Conservation (phyloP, 2,113 vertebrate genomes). For the Gallinago jamesoni region DNA sequence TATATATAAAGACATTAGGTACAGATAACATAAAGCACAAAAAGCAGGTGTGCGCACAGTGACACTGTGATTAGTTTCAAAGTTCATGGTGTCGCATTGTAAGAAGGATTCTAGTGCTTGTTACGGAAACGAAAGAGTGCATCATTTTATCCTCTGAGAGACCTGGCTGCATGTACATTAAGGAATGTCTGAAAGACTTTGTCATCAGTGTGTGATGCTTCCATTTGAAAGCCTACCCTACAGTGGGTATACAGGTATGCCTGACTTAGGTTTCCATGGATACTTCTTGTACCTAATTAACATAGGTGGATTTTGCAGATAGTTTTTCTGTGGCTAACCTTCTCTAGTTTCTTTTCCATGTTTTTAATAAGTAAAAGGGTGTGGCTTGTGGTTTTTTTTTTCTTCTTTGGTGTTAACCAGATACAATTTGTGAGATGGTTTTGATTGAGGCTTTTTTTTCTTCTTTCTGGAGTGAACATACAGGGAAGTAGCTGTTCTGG, state of each 20-base stretch:
- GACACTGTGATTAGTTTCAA: not conserved
- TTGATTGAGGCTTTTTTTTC: not conserved
- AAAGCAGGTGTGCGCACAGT: not conserved
- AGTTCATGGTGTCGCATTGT: not conserved
- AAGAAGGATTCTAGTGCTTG: not conserved
- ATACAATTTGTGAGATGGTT: not conserved
- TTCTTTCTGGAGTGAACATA: not conserved
- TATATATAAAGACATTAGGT: not conserved
- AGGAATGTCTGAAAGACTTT: not conserved
- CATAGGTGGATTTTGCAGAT: not conserved
- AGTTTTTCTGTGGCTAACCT: not conserved
- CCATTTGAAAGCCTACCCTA: not conserved
- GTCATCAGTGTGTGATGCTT: not conserved
- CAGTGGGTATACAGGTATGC: not conserved
- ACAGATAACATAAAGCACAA: not conserved
- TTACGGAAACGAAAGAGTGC: not conserved
- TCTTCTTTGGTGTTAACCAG: not conserved
- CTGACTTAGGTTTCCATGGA: slow-evolving; percentile 67
- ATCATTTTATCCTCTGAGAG: not conserved
- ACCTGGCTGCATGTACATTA: not conserved
- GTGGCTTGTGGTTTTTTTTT: not conserved
- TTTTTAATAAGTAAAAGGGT: not conserved
- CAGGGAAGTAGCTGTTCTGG: not conserved
- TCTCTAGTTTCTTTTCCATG: not conserved
- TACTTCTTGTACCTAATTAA: slow-evolving; percentile 35